A percentile compares a stretch with the other conserved stretches of the same genome.
phyloP scores from a whole-genome alignment of 1,140 invertebrate species.

The Cotesia glomerata region DNA sequence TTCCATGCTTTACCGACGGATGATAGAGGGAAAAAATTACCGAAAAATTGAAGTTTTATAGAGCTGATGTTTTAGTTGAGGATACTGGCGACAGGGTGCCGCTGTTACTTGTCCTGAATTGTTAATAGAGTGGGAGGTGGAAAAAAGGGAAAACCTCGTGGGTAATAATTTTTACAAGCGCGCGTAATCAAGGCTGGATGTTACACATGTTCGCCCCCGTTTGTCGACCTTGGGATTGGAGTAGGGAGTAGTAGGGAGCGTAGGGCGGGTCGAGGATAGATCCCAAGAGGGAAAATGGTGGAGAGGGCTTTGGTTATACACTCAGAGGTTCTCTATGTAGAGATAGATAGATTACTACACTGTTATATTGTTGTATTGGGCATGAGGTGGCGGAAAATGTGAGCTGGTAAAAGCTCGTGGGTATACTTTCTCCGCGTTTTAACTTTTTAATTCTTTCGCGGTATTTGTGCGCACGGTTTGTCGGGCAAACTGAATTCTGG shows the following conservation, averaged over 20 bases:
- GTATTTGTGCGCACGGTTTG: no score
- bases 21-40: constrained; percentile 1
- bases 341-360: no score
- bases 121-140: not conserved
- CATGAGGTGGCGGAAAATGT: no score
- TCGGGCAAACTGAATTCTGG: no score
- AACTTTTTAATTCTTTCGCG: no score
- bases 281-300: no score
- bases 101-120: not conserved
- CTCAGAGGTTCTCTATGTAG: no score
- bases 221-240: constrained; percentile 27
- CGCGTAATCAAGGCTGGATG: constrained; percentile 59
- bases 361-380: no score
- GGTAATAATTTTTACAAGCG: constrained; percentile 62
- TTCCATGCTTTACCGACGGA: constrained; percentile 19
- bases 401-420: no score
- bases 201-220: constrained; percentile 57
- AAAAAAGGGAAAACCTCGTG: constrained; percentile 28
- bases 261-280: constrained; percentile 29
- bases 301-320: no score
- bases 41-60: not conserved
- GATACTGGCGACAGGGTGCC: not conserved
- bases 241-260: constrained; percentile 23
- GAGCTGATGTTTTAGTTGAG: not conserved
- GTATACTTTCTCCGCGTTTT: no score